Conservation (phyloP, 2,797 vertebrate species). For the Brachymystax lenok region DNA sequence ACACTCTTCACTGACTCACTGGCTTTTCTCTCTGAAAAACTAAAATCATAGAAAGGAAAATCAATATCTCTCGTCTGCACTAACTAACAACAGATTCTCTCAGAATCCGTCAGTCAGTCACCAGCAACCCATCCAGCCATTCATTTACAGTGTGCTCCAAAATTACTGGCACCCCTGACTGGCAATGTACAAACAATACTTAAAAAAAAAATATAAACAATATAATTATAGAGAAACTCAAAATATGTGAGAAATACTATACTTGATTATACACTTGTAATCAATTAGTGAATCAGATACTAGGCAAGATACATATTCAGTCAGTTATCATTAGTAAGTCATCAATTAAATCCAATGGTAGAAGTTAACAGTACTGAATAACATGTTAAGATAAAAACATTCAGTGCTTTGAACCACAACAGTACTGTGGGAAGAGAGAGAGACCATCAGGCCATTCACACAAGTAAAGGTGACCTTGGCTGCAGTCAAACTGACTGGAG, state of each 20-base stretch:
- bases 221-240: no score
- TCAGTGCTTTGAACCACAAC: not conserved
- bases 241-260: no score
- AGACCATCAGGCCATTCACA: not conserved
- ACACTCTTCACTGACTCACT: not conserved
- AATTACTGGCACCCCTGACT: no score
- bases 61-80: not conserved
- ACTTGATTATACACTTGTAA: no score
- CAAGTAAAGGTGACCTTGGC: not conserved
- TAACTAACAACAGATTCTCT: not conserved
- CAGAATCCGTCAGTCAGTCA: not conserved
- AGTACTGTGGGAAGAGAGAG: not conserved
- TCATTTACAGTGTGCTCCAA: not conserved
- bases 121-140: not conserved
- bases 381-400: no score
- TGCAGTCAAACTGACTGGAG: not conserved
- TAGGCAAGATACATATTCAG: not conserved
- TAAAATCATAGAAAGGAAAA: slow-evolving; percentile 5
- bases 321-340: not conserved
- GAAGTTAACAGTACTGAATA: no score
- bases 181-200: no score
- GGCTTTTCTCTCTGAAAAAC: not conserved
- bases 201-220: no score
- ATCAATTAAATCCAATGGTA: not conserved
- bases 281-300: no score